phyloP scores from a whole-genome alignment of 2,797 vertebrate species.

The Pipistrellus pipistrellus region DNA sequence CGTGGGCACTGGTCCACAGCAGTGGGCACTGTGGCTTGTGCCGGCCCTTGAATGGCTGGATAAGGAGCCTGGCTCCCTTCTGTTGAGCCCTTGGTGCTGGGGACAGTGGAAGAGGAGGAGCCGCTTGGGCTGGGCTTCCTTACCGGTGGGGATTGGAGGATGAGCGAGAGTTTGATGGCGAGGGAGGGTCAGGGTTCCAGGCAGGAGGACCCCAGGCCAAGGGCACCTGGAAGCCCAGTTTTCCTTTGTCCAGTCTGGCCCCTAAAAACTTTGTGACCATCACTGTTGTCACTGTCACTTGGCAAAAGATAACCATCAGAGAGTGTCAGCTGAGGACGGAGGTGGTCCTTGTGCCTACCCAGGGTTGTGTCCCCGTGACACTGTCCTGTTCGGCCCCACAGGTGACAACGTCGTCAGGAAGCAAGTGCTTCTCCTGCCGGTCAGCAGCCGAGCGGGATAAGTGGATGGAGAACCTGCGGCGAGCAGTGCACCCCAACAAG shows the following conservation, averaged over 20 bases:
- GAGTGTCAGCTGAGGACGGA: neutral
- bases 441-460: conserved; percentile 99
- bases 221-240: neutral
- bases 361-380: neutral
- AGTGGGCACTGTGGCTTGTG: neutral
- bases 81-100: neutral
- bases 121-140: neutral
- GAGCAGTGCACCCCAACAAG: conserved; percentile 99
- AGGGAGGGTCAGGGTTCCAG: neutral
- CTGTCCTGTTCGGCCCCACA: conserved; percentile 79
- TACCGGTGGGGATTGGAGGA: neutral
- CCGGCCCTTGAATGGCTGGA: neutral
- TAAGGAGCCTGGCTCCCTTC: neutral
- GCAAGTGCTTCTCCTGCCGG: conserved; percentile 99
- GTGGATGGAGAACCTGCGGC: conserved; percentile 99
- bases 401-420: conserved; percentile 99
- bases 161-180: neutral
- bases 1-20: neutral
- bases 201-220: neutral
- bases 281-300: neutral
- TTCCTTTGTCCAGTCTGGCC: neutral
- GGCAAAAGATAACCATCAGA: neutral
- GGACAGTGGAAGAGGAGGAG: neutral
- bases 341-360: neutral
- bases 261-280: neutral